These are phyloP conservation scores for Hipposideros armiger DNA, from an alignment of 2,113 vertebrate species.

Conservation along the genomic window DNA sequence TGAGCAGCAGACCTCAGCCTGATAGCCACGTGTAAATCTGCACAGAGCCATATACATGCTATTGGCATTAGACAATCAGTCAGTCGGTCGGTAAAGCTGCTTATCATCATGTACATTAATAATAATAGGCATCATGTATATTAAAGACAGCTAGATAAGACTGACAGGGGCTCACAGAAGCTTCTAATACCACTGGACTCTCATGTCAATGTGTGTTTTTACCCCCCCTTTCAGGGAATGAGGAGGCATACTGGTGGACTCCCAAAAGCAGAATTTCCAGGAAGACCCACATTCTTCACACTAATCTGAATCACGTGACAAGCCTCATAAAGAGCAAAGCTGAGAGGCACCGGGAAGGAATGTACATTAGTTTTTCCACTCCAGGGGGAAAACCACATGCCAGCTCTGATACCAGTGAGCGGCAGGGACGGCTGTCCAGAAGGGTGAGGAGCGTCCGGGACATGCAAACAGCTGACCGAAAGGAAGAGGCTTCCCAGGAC, in stretches of 20 bases:
- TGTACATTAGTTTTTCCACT: slow-evolving; percentile 84
- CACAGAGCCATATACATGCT: accelerated
- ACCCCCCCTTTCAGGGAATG: slow-evolving; percentile 79
- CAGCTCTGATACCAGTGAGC: slow-evolving; percentile 85
- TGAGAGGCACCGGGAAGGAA: slow-evolving; percentile 79
- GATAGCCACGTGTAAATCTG: neutral
- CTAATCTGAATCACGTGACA: slow-evolving; percentile 49
- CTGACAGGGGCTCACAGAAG: neutral
- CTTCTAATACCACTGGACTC: neutral
- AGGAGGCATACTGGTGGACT: slow-evolving; percentile 86
- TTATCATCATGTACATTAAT: neutral
- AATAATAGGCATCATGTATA: neutral
- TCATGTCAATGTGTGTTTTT: slow-evolving; percentile 14
- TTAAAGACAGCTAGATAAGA: neutral
- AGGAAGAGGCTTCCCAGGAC: slow-evolving; percentile 65
- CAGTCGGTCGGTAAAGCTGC: neutral
- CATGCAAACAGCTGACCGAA: accelerated
- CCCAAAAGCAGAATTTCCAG: slow-evolving; percentile 84
- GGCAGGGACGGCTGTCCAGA: neutral
- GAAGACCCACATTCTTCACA: slow-evolving; percentile 58
- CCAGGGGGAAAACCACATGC: slow-evolving; percentile 59
- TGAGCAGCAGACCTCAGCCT: neutral
- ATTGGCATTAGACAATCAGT: neutral
- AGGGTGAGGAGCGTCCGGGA: slow-evolving; percentile 69
- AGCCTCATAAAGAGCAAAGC: slow-evolving; percentile 83